Percentiles rank a stretch among this genome's conserved stretches.
These are phyloP conservation scores for Cataglyphis altisquamis DNA, from an alignment of 2,888 invertebrate genomes.

Conservation along the genomic window DNA sequence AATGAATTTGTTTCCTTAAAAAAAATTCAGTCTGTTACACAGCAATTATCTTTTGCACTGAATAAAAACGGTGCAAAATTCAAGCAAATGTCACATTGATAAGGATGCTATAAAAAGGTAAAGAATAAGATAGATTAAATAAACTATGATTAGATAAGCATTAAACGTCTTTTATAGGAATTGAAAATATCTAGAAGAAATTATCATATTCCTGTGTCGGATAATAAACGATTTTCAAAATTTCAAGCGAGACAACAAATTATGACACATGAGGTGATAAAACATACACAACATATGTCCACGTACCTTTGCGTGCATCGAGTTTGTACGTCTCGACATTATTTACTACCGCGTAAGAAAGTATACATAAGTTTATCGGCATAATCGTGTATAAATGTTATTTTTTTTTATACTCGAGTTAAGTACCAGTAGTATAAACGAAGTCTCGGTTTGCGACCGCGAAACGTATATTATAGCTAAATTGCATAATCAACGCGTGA, in stretches of 20 bases:
- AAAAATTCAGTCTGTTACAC: background rate
- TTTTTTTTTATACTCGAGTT: background rate
- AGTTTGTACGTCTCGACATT: background rate
- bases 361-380: background rate
- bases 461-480: background rate
- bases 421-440: background rate
- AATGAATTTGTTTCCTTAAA: background rate
- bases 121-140: conserved; percentile 4
- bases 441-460: background rate
- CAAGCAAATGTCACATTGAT: background rate
- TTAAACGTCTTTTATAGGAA: background rate
- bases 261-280: background rate
- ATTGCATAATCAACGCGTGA: conserved; percentile 26
- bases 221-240: background rate
- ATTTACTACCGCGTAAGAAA: background rate
- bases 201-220: background rate
- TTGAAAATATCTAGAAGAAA: background rate
- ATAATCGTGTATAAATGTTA: background rate
- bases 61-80: background rate
- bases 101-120: conserved; percentile 1
- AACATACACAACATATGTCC: background rate
- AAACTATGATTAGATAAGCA: conserved; percentile 33
- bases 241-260: background rate
- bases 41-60: background rate
- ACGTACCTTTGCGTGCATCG: background rate